Percentiles rank a stretch among this genome's conserved stretches.
Evolutionary conservation across 2,797 vertebrate genomes (phyloP).

Genomic region (Sciurus carolinensis): DNA sequence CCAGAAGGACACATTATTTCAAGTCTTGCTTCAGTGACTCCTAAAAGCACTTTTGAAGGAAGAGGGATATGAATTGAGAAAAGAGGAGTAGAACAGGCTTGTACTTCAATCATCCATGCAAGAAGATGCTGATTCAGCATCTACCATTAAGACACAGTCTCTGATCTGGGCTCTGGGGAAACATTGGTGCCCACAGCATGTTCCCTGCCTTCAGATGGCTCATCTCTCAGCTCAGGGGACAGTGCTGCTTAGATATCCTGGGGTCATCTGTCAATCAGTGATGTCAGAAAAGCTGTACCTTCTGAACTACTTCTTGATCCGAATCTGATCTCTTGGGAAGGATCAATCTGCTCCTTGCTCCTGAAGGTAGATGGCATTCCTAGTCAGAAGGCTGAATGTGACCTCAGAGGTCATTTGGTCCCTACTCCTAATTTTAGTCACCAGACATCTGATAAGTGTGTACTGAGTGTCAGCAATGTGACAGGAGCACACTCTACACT

Average conservation of each 20-base stretch:
- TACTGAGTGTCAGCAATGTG: background rate
- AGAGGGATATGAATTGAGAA: background rate
- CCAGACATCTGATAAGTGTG: background rate
- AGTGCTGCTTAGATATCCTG: background rate
- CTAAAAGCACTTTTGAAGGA: background rate
- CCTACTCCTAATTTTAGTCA: background rate
- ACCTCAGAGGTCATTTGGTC: background rate
- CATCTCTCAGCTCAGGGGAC: background rate
- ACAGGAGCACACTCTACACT: background rate
- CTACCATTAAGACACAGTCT: fast-evolving
- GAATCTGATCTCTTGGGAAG: background rate
- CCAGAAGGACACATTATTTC: background rate
- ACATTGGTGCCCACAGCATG: fast-evolving
- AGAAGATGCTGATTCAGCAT: background rate
- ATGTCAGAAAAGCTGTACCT: background rate
- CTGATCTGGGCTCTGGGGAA: background rate
- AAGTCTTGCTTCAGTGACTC: constrained; percentile 26
- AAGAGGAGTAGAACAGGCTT: background rate
- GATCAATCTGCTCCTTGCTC: background rate
- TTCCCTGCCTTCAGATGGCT: background rate
- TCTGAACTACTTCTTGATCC: constrained; percentile 1
- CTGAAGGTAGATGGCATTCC: background rate
- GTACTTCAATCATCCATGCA: background rate
- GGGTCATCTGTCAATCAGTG: background rate
- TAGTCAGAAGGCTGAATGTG: background rate